Evolutionary conservation across 1,140 invertebrate genomes (phyloP), one percentile per base, ranked within the genome.

Genomic region (Macrostomum lignano): DNA sequence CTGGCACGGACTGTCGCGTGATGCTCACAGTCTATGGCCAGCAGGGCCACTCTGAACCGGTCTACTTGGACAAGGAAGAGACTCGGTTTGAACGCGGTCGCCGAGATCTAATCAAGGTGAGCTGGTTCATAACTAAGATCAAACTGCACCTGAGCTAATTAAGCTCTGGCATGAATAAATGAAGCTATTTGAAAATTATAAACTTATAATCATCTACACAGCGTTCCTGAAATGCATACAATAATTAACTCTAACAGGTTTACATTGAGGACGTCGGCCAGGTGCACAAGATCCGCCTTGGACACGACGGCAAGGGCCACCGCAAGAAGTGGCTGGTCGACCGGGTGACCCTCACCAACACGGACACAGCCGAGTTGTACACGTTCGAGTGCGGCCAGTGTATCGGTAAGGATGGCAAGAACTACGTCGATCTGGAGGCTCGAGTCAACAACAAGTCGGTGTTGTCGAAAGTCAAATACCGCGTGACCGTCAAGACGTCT

Each of bases 1-100:
- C 58, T 3, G 60, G 55, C 3, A 61, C 59, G 1, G 60, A 62
- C 40, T 46, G 47, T 14, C 48, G 55, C 39, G 52, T 61, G 31
- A 43, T 44, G 19, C 37, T 58, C 21, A 54, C 47, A 3, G 45
- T 49, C 17, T 58, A 52, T 40, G 55, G 55, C 25, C 37, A 37
- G 5, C 48, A 44, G 25, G 55, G 52, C 2, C n/a, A n/a, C n/a
- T n/a, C n/a, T n/a, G n/a, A n/a, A n/a, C n/a, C n/a, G n/a, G n/a
- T n/a, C n/a, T n/a, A n/a, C n/a, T 40, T 57, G 4, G 50, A 54
- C 3, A 58, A 56, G 29, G 31, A 35, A 31, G 44, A 44, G 17
- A 49, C 55, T 31, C 42, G 47, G 39, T 58, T 56, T 44, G 53
- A 58, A 33, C 40, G 55, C 38, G 52, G 41, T 13, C 41, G 39